phyloP scores from a whole-genome alignment of 2,888 invertebrate genomes.

The Acleris emargana region DNA sequence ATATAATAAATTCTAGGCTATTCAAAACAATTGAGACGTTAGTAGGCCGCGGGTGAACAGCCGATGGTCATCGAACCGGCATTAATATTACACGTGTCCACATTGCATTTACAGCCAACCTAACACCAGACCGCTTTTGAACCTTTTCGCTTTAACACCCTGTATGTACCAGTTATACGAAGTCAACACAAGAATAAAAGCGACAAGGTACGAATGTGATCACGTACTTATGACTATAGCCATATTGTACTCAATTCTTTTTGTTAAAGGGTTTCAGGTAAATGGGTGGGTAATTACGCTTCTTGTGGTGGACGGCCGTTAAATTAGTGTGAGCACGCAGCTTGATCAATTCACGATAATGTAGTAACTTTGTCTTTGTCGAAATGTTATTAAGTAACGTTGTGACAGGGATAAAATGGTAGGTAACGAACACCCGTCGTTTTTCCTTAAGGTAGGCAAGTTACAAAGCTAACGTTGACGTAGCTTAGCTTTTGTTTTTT shows the following conservation, averaged over 20 bases:
- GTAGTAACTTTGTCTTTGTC: background rate
- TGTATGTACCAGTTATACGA: no score
- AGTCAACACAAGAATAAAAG: no score
- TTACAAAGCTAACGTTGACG: no score
- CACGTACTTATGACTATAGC: no score
- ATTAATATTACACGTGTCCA: conserved; percentile 44
- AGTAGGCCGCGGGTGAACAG: conserved; percentile 46
- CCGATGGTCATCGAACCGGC: conserved; percentile 49
- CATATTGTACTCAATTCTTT: background rate
- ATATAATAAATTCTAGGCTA: background rate
- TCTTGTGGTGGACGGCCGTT: background rate
- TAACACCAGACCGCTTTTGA: no score
- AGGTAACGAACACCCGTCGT: background rate
- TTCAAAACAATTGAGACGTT: conserved; percentile 12
- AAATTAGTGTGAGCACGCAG: background rate
- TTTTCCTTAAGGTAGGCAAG: no score
- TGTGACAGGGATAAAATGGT: background rate
- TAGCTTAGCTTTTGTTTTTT: no score
- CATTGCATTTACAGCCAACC: no score
- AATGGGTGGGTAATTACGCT: background rate
- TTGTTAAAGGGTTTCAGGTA: background rate
- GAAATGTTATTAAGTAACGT: background rate
- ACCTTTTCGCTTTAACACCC: no score
- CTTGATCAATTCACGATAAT: conserved; percentile 14
- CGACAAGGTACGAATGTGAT: no score